phyloP scores from a whole-genome alignment of 2,113 vertebrate species.

The Gallinago paraguaiae region DNA sequence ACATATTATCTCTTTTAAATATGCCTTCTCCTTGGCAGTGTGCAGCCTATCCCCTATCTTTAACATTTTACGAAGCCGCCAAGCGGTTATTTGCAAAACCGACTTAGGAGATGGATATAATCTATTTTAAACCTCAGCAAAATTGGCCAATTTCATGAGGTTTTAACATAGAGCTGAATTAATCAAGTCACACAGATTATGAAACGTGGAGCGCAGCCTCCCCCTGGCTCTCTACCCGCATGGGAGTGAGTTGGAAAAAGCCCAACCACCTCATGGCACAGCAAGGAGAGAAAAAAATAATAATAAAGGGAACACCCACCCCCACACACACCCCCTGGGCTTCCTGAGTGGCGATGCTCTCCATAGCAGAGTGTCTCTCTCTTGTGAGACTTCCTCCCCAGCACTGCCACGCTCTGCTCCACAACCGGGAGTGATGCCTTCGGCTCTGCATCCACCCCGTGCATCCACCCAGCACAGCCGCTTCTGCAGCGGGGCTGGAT shows the following conservation, averaged over 20 bases:
- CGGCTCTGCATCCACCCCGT: background rate
- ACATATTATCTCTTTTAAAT: slow-evolving; percentile 31
- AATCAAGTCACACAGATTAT: background rate
- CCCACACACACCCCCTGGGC: too few relatives aligned
- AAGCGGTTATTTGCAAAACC: slow-evolving; percentile 43
- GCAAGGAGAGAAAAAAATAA: background rate
- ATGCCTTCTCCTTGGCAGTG: slow-evolving; percentile 25
- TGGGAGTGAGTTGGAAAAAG: background rate
- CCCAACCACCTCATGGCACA: background rate
- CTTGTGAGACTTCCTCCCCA: background rate
- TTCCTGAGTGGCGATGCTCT: background rate
- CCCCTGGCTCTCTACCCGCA: background rate
- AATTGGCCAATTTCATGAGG: background rate
- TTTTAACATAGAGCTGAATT: background rate
- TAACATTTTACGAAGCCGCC: slow-evolving; percentile 20
- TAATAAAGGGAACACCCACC: background rate
- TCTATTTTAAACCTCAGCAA: slow-evolving; percentile 40
- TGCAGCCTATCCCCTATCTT: background rate
- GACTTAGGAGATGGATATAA: slow-evolving; percentile 1
- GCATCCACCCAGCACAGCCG: background rate
- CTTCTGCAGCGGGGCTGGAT: background rate
- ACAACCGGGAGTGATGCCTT: rapidly evolving
- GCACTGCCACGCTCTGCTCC: rapidly evolving
- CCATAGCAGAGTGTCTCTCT: background rate
- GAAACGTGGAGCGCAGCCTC: background rate